Evolutionary conservation across 1,140 invertebrate species (phyloP), one percentile per base, ranked within the genome.

Genomic region (Drosophila triauraria): DNA sequence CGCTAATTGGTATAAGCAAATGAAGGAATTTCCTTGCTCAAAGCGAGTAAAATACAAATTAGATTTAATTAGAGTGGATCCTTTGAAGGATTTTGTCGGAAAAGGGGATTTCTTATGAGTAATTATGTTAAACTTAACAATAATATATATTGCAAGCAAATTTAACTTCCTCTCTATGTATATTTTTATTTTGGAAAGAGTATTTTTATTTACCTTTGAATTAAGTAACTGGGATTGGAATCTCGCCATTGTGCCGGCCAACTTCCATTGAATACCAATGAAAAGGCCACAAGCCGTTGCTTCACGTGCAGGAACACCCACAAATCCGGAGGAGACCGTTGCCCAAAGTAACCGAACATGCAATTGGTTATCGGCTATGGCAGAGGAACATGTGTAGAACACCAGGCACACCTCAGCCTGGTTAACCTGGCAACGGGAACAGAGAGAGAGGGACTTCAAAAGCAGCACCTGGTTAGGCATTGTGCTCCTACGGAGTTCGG

Each of bases 1-100:
- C 64, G 68, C 78, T 85, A 86, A 82, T 87, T 87, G 75, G 64
- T 61, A 67, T 56, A 64, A 78, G 38, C 6, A 42, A 50, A 46
- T 30, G 20, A 23, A 62, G 67, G 48, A 17, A 51, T 20, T n/a
- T 38, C 6, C 15, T 23, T 27, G 44, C 9, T 30, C 5, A 48
- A 47, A 48, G 27, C 32, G 38, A 38, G 60, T 47, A 30, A 38
- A 12, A 50, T 20, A 53, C 1, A 53, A 53, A 13, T 4, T 3
- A 13, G 7, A 54, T 0, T 38, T 38, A 15, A 35, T 23, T 12
- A 20, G 15, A 32, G 30, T 32, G 30, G 30, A 35, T 12, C 10
- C 10, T 12, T 35, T 35, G 15, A n/a, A 3, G 2, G 15, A n/a
- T 0, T 5, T 7, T n/a, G 40, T 43, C 4, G 17, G 42, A n/a